A percentile compares a stretch with the other conserved stretches of the same genome.
These are phyloP conservation scores for Acleris laterana DNA, from an alignment of 2,888 invertebrate species.

Conservation along the genomic window DNA sequence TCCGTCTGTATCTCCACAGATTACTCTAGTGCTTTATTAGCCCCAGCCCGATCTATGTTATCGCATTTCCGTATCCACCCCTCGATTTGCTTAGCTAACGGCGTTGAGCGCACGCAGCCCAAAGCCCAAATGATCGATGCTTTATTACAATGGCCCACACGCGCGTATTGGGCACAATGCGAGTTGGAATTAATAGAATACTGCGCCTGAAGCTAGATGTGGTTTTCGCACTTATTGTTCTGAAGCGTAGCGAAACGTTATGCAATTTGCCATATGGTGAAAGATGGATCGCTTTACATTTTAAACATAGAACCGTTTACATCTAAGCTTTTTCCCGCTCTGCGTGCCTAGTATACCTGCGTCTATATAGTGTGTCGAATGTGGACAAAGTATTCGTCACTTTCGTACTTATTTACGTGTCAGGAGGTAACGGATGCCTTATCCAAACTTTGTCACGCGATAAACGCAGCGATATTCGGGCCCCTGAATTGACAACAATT, in stretches of 20 bases:
- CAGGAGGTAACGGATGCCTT: no score
- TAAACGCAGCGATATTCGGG: no score
- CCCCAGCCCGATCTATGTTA: slow-evolving; percentile 37
- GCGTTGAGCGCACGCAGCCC: slow-evolving; percentile 57
- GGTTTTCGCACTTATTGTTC: slow-evolving; percentile 19
- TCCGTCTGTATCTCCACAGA: slow-evolving; percentile 7
- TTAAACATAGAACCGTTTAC: not conserved
- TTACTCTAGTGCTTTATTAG: slow-evolving; percentile 30
- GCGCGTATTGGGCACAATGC: slow-evolving; percentile 56
- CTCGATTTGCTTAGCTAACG: slow-evolving; percentile 73
- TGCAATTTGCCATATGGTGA: slow-evolving; percentile 6
- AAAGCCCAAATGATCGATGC: slow-evolving; percentile 58
- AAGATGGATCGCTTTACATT: not conserved
- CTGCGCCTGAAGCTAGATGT: slow-evolving; percentile 18
- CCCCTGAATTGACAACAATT: no score
- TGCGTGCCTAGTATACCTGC: no score
- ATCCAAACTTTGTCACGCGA: no score
- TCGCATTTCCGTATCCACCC: slow-evolving; percentile 69
- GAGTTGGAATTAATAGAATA: slow-evolving; percentile 49
- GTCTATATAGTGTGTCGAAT: no score
- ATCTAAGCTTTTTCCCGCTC: no score
- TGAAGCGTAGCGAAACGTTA: slow-evolving; percentile 10
- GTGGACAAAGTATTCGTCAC: no score
- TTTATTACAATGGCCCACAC: slow-evolving; percentile 72
- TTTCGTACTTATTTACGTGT: no score